Percentiles rank a stretch among this genome's conserved stretches.
phyloP scores from a whole-genome alignment of 2,888 invertebrate species.

The Plebejus anna region DNA sequence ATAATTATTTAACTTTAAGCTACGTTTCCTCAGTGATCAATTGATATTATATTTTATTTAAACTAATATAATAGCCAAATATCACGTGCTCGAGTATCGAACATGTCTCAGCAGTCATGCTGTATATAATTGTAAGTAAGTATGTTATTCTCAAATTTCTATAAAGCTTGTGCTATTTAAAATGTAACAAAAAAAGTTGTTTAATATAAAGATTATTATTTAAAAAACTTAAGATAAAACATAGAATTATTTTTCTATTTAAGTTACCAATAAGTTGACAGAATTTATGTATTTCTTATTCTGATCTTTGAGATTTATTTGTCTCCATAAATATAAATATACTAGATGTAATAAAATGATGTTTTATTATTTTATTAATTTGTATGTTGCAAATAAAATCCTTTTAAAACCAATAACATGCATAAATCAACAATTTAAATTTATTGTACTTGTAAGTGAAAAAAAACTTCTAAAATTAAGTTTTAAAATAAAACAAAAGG shows the following conservation, averaged over 20 bases:
- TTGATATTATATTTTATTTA: too few relatives aligned
- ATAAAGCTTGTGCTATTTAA: not conserved
- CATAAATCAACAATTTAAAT: not conserved
- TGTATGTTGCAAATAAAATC: conserved; percentile 10
- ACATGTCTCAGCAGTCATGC: too few relatives aligned
- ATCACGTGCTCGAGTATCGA: too few relatives aligned
- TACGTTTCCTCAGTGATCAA: too few relatives aligned
- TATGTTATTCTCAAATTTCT: not conserved
- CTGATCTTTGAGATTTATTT: not conserved
- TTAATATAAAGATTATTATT: not conserved
- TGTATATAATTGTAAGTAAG: too few relatives aligned
- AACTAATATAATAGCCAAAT: too few relatives aligned
- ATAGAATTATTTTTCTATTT: not conserved
- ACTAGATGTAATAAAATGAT: not conserved
- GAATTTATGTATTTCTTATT: not conserved
- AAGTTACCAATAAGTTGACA: not conserved
- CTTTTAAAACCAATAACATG: not conserved
- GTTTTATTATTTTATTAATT: not conserved
- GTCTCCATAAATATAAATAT: not conserved
- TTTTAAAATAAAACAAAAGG: conserved; percentile 45
- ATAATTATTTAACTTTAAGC: too few relatives aligned
- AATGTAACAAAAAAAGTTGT: not conserved
- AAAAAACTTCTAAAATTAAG: too few relatives aligned
- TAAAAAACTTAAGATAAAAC: not conserved
- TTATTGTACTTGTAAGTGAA: too few relatives aligned